Evolutionary conservation across 2,888 invertebrate genomes (phyloP), one percentile per base, ranked within the genome.

Genomic region (Lingula anatina): DNA sequence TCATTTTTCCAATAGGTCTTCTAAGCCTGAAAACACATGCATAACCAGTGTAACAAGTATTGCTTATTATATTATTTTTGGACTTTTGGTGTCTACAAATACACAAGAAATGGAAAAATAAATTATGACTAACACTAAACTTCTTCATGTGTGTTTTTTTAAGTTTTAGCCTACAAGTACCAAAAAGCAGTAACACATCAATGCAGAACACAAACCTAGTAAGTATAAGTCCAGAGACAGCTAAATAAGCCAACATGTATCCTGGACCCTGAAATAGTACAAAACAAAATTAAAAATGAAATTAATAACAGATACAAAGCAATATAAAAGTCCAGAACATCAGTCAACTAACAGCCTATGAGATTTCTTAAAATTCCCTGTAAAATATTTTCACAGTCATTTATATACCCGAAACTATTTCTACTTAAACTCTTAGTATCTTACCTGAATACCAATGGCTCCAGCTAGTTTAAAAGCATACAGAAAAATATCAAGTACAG

Each of bases 401-500:
- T n/a, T n/a, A n/a, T n/a, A n/a, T n/a, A n/a, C n/a, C n/a, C n/a
- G n/a, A n/a, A n/a, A n/a, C n/a, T n/a, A n/a, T n/a, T n/a, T n/a
- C n/a, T n/a, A n/a, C n/a, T n/a, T n/a, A n/a, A n/a, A n/a, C n/a
- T n/a, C n/a, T n/a, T n/a, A n/a, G n/a, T n/a, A n/a, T 28, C 54
- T 50, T 54, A 73, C 89, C 79, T 86, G 84, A 47, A 86, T 86
- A 28, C 94, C 94, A 60, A 97, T 83, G 62, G 88, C 86, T 2
- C 87, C 83, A 1, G 94, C 89, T 41, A 99, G 81, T 63, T 90
- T 85, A 72, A 92, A 90, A 12, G 96, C 86, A 73, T 96, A 97
- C 60, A 99, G 89, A 51, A 89, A 83, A 38, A 99, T 96, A 75
- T 99, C 97, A 59, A 99, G 79, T 37, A 94, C 71, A 0, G 99